These are phyloP conservation scores for Numida meleagris DNA, from an alignment of 2,113 vertebrate genomes.

Conservation along the genomic window DNA sequence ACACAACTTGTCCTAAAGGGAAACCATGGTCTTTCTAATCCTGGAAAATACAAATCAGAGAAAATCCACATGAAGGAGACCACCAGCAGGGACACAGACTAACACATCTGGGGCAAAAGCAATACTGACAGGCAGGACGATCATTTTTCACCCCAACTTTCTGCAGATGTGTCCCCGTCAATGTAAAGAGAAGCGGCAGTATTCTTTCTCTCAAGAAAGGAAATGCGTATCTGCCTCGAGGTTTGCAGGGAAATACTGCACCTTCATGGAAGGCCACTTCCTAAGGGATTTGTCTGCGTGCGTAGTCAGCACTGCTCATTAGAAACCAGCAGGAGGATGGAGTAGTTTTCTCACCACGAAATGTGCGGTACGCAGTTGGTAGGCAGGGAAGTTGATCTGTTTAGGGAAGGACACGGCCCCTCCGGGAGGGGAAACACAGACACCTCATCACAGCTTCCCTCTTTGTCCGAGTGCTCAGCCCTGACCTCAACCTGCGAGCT, in stretches of 20 bases:
- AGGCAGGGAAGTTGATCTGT: background rate
- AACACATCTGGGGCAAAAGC: background rate
- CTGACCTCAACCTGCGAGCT: background rate
- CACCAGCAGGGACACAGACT: background rate
- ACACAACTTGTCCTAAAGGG: background rate
- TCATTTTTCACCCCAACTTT: background rate
- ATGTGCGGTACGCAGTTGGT: rapidly evolving
- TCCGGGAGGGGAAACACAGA: background rate
- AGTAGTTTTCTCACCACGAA: background rate
- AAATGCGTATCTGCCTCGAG: rapidly evolving
- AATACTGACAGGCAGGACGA: background rate
- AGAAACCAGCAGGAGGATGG: background rate
- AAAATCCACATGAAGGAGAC: background rate
- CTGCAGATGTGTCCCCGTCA: background rate
- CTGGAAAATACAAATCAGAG: background rate
- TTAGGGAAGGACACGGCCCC: background rate
- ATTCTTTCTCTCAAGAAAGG: background rate
- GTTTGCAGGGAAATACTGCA: background rate
- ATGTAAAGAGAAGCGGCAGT: background rate
- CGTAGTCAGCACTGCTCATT: background rate
- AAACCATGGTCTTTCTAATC: background rate
- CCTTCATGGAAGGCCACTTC: rapidly evolving
- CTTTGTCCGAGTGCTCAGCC: background rate
- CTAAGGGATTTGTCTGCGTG: background rate
- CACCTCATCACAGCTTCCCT: background rate